These are phyloP conservation scores for Epizoanthus illoricatus DNA, from an alignment of 92 coral and sea anemone species.

Conservation along the genomic window DNA sequence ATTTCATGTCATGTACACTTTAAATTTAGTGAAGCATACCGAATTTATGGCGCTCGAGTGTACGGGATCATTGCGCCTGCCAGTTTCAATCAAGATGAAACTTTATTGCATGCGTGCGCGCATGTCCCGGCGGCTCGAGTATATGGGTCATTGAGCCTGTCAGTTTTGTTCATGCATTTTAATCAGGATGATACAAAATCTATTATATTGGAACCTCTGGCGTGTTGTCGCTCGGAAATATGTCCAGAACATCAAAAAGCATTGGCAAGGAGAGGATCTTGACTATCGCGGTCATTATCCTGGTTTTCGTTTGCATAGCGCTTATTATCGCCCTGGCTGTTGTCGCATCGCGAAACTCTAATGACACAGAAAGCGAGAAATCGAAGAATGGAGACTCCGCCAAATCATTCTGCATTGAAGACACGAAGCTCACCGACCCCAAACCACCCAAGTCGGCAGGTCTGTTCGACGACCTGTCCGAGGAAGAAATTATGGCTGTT, in stretches of 20 bases:
- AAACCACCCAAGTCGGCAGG: conserved; percentile 47
- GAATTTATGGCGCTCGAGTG: too few species aligned
- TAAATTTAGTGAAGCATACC: too few species aligned
- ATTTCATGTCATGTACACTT: too few species aligned
- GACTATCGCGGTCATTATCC: conserved; percentile 34
- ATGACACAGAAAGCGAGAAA: background rate
- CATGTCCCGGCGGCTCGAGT: too few species aligned
- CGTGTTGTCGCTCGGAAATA: background rate
- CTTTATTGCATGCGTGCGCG: too few species aligned
- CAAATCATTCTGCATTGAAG: conserved; percentile 38
- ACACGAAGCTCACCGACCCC: conserved; percentile 30
- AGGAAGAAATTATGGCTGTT: conserved; percentile 66
- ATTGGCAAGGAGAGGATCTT: conserved; percentile 9
- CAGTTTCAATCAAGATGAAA: too few species aligned
- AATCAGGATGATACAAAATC: too few species aligned
- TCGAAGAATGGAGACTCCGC: background rate
- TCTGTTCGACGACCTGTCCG: conserved; percentile 73
- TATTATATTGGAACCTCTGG: too few species aligned
- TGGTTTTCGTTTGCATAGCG: conserved; percentile 46
- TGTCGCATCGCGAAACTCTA: conserved; percentile 27
- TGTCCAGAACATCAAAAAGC: background rate
- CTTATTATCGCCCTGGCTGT: conserved; percentile 62
- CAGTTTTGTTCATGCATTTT: too few species aligned
- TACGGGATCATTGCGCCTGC: too few species aligned
- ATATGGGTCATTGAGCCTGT: too few species aligned